Percentiles rank a stretch among this genome's conserved stretches.
Evolutionary conservation across 2,888 invertebrate species (phyloP).

Genomic region (Zelleria hepariella): DNA sequence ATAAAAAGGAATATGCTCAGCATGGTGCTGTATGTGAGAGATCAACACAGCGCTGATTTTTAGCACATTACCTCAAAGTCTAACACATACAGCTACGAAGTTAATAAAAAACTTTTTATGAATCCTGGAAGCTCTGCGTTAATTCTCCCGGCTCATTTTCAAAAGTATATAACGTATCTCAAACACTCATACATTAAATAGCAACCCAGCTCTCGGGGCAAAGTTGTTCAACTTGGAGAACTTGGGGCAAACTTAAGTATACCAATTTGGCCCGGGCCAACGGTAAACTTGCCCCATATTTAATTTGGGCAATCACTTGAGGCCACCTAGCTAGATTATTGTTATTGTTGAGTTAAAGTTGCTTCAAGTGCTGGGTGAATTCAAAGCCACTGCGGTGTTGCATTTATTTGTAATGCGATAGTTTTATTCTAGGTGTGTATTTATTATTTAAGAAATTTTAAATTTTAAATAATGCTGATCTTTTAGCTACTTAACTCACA

Average conservation of each 20-base stretch:
- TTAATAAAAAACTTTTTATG: too few relatives aligned
- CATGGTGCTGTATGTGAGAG: too few relatives aligned
- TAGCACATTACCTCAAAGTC: too few relatives aligned
- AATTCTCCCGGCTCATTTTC: background rate
- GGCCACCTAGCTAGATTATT: conserved; percentile 6
- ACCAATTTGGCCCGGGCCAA: conserved; percentile 18
- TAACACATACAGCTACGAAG: too few relatives aligned
- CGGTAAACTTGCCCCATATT: conserved; percentile 26
- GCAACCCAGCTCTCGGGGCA: background rate
- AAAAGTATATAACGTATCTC: background rate
- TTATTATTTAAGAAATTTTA: too few relatives aligned
- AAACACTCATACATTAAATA: background rate
- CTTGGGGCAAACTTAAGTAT: conserved; percentile 12
- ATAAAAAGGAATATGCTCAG: too few relatives aligned
- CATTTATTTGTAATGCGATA: background rate
- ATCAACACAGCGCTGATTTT: too few relatives aligned
- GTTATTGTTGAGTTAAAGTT: conserved; percentile 4
- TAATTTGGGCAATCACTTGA: conserved; percentile 20
- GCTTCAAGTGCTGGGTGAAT: background rate
- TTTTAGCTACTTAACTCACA: too few relatives aligned
- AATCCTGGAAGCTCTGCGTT: too few relatives aligned
- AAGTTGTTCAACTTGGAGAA: background rate
- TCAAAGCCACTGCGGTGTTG: background rate
- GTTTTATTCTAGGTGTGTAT: background rate
- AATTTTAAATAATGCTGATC: too few relatives aligned